Percentiles rank a stretch among this genome's conserved stretches.
Evolutionary conservation across 1,140 invertebrate genomes (phyloP).

Genomic region (Drosophila navojoa): DNA sequence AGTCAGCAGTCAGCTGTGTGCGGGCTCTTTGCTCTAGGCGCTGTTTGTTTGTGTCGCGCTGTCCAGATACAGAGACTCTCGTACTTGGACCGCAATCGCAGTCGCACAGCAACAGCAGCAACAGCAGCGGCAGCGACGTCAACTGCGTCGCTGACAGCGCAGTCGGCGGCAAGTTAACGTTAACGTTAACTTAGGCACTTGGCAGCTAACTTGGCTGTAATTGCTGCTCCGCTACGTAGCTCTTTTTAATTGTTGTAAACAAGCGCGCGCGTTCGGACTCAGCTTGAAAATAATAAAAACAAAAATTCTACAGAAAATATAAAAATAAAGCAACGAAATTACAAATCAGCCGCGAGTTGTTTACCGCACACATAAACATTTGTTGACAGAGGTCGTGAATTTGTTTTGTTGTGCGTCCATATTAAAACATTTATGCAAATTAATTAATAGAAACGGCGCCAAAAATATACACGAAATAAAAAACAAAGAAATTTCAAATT

Average conservation of each 20-base stretch:
- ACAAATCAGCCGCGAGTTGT: constrained; percentile 41
- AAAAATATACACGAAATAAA: too few species aligned
- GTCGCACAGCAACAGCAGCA: neutral
- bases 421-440: constrained; percentile 41
- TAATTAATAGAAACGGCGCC: constrained; percentile 29
- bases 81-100: constrained; percentile 19
- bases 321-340: constrained; percentile 5
- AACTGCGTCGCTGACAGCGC: constrained; percentile 25
- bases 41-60: constrained; percentile 30
- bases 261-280: constrained; percentile 69
- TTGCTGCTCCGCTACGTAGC: constrained; percentile 55
- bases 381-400: constrained; percentile 50
- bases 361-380: constrained; percentile 9
- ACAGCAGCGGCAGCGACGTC: constrained; percentile 5
- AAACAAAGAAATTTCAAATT: neutral
- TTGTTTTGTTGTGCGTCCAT: neutral
- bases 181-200: constrained; percentile 49
- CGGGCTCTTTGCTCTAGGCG: constrained; percentile 43
- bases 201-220: constrained; percentile 75
- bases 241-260: constrained; percentile 76
- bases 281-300: constrained; percentile 36
- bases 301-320: neutral
- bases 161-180: constrained; percentile 28
- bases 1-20: constrained; percentile 50
- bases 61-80: constrained; percentile 24